Conservation (phyloP, 2,888 invertebrate genomes). For the Athalia circularis region DNA sequence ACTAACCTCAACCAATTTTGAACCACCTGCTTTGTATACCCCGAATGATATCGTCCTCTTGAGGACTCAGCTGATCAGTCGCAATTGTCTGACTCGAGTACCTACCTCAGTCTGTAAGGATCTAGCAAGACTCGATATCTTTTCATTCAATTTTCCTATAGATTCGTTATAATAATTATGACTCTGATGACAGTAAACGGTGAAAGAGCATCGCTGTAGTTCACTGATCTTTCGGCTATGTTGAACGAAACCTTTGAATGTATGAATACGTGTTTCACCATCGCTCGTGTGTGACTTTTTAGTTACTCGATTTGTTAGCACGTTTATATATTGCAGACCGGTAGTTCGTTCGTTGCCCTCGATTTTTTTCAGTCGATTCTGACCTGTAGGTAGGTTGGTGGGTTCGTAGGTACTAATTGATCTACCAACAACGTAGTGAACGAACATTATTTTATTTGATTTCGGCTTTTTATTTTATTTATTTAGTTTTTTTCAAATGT, state of each 20-base stretch:
- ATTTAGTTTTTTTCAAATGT: neutral
- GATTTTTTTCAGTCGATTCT: neutral
- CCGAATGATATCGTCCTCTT: neutral
- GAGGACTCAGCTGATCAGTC: neutral
- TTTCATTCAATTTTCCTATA: too few relatives aligned
- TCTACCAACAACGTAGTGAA: conserved; percentile 19
- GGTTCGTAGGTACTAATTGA: conserved; percentile 35
- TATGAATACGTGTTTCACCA: neutral
- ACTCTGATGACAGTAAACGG: neutral
- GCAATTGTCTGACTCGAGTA: neutral
- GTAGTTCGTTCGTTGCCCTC: conserved; percentile 23
- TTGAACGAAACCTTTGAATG: neutral
- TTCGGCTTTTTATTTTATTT: neutral
- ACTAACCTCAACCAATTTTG: conserved; percentile 18
- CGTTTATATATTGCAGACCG: conserved; percentile 19
- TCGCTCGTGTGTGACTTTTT: neutral
- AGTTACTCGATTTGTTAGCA: conserved; percentile 38
- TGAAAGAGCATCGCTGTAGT: neutral
- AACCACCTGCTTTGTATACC: conserved; percentile 12
- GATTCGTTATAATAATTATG: too few relatives aligned
- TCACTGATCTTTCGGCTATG: neutral
- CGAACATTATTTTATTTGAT: conserved; percentile 10
- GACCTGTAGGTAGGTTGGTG: neutral
- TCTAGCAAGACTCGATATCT: too few relatives aligned
- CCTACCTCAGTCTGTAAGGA: neutral